phyloP scores from a whole-genome alignment of 2,888 invertebrate genomes.

The Macrophya annulata region DNA sequence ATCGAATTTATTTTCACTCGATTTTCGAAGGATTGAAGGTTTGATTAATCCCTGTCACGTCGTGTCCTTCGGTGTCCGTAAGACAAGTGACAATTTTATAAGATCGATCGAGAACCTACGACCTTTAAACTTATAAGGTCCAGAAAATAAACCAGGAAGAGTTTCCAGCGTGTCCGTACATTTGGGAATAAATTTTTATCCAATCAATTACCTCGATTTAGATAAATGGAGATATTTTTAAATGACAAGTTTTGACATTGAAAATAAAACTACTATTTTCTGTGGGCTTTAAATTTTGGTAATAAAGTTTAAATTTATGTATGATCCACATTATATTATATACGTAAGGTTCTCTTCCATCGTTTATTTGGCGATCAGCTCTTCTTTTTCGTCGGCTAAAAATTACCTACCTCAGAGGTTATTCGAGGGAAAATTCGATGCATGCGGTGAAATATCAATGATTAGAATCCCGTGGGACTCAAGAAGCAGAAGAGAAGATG shows the following conservation, averaged over 20 bases:
- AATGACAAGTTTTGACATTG: too few species aligned
- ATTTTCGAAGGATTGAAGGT: constrained; percentile 5
- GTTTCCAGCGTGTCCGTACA: background rate
- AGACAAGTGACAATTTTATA: constrained; percentile 26
- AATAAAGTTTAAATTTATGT: background rate
- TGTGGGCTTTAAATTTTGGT: too few species aligned
- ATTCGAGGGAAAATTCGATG: background rate
- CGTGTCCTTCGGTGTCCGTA: background rate
- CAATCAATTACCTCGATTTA: background rate
- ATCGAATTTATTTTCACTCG: background rate
- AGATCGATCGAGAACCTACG: constrained; percentile 13
- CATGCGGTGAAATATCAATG: background rate
- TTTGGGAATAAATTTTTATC: background rate
- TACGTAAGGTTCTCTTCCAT: background rate
- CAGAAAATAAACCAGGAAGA: background rate
- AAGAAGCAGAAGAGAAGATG: background rate
- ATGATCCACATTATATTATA: background rate
- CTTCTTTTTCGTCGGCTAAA: background rate
- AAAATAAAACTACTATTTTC: too few species aligned
- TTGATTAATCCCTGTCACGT: constrained; percentile 9
- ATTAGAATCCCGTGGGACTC: background rate
- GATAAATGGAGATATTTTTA: too few species aligned
- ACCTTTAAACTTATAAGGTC: background rate
- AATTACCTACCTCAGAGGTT: background rate
- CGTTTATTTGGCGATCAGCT: background rate